Conservation (phyloP, 1,140 invertebrate genomes). For the Gyrodactylus salaris region DNA sequence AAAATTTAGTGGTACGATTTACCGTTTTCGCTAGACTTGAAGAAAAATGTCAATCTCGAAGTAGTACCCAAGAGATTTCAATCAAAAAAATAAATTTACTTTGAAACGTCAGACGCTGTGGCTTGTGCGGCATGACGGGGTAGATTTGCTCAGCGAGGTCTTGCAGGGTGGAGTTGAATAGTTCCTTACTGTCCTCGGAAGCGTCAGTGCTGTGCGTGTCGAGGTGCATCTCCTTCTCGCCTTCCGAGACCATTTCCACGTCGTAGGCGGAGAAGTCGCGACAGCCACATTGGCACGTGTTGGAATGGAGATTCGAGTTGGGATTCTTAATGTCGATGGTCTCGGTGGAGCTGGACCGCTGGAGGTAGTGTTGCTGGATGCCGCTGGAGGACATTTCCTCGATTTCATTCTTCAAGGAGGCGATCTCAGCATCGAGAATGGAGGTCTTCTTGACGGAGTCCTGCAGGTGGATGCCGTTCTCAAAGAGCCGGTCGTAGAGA, state of each 20-base stretch:
- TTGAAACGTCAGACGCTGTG: neutral
- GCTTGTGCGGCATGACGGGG: neutral
- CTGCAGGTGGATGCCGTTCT: neutral
- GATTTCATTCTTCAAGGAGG: neutral
- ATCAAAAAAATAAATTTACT: too few species aligned
- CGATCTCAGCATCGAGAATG: neutral
- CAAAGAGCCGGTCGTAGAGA: neutral
- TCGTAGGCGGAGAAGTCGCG: neutral
- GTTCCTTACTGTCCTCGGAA: neutral
- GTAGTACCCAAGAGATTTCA: too few species aligned
- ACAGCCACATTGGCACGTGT: neutral
- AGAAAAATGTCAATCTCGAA: too few species aligned
- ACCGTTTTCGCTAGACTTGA: too few species aligned
- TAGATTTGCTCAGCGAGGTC: neutral
- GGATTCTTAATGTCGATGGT: neutral
- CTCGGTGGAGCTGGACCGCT: neutral
- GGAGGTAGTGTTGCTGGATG: neutral
- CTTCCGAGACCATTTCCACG: neutral
- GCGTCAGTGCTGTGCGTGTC: neutral
- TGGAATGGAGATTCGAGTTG: neutral
- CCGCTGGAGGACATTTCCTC: neutral
- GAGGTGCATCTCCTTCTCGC: neutral
- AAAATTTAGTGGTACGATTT: too few species aligned
- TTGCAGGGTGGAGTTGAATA: neutral
- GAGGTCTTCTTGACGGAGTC: neutral